Conservation (phyloP, 2,888 invertebrate genomes). For the Sesia apiformis region DNA sequence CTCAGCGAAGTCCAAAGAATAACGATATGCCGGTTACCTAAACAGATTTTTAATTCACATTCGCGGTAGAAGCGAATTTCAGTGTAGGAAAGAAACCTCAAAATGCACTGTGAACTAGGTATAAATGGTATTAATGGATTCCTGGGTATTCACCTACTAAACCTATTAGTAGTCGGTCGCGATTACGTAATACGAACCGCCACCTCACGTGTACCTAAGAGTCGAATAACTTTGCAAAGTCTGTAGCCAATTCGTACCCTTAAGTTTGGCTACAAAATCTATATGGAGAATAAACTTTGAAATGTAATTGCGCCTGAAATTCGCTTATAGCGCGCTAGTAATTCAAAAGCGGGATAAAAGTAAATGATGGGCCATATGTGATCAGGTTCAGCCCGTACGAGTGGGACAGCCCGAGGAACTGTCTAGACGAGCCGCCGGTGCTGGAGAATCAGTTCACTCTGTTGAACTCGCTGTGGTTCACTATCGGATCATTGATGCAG, state of each 20-base stretch:
- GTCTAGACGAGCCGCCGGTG: conserved; percentile 88
- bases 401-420: conserved; percentile 92
- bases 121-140: neutral
- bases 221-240: neutral
- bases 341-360: neutral
- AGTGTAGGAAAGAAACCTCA: neutral
- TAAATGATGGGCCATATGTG: conserved; percentile 54
- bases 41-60: conserved; percentile 4
- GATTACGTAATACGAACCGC: neutral
- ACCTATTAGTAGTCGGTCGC: neutral
- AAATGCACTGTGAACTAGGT: neutral
- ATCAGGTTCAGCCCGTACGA: conserved; percentile 93
- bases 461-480: conserved; percentile 96
- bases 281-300: neutral
- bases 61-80: conserved; percentile 1
- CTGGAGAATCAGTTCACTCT: conserved; percentile 93
- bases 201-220: neutral
- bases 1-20: conserved; percentile 63
- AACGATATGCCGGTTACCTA: conserved; percentile 11
- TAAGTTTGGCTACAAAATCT: too few relatives aligned
- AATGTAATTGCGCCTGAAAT: neutral
- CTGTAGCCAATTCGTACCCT: too few relatives aligned
- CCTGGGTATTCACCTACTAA: neutral
- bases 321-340: neutral
- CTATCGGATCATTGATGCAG: conserved; percentile 93